Evolutionary conservation across 2,888 invertebrate species (phyloP), one percentile per base, ranked within the genome.

Genomic region (Thereva nobilitata): DNA sequence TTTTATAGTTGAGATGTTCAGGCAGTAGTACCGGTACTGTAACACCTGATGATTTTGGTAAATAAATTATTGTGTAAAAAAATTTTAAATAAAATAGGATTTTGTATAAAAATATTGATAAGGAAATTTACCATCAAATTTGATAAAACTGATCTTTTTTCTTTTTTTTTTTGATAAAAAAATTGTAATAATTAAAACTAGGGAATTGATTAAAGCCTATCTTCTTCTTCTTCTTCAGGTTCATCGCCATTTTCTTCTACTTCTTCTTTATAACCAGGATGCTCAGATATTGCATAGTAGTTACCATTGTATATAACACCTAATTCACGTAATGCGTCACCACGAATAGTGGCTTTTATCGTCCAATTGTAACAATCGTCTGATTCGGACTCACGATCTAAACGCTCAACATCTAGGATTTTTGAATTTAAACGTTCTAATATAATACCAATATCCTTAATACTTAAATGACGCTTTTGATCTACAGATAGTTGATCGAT

Each of bases 321-420:
- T 71, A 95, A 85, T 82, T 95, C 95, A 67, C 94, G 86, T 76
- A 95, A 83, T 75, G 93, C 92, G 82, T 95, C 94, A 63, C 95
- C 95, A 70, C 93, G 86, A 78, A 95, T 95, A 75, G 94, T 92
- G 75, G 95, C 95, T 83, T 94, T 95, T 84, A 95, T 95, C 82
- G 95, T 95, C 95, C 95, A 95, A 83, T 95, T 94, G 85, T 93
- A 93, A 80, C 93, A 93, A 82, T 95, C 94, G 82, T 93, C 93
- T 80, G 92, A 92, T 81, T 95, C 95, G 74, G 91, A 91, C 81
- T 95, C 95, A 68, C 95, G 87, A 81, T 95, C 94, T 74, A 95
- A 84, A 73, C 93, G 87, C 83, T 95, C 95, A 74, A 95, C 95
- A 83, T 95, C 95, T 72, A 95, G 85, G 75, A 95, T 95, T 83